Base-by-base conservation (phyloP, 2,797 vertebrate genomes). In the Danio choprae region DNA sequence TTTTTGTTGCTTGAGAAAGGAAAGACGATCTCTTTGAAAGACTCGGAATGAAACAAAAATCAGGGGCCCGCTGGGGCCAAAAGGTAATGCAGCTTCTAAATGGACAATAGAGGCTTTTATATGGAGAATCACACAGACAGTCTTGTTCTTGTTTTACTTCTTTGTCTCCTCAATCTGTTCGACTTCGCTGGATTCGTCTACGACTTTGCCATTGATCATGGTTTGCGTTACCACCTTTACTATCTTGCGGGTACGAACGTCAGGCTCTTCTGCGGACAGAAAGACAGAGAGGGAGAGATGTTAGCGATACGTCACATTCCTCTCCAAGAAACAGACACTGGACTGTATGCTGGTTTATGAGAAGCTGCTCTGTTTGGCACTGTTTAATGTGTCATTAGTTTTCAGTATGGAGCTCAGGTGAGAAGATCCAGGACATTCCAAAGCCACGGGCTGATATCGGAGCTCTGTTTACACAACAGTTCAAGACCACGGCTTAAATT, bases 171-270 rank as follows among this genome's bases (percentile, higher is more conserved):
- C 93, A 5, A 95, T 93, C 84, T 95, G 93, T 84, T 95, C 94
- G 58, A 95, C 94, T 85, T 95, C 94, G 4, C 94, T 95, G 76
- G 93, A 93, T 68, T 95, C 95, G 1, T 94, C 93, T 87, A 95
- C 93, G 86, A 95, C 93, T 82, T 95, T 94, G 44, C 95, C 95
- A 29, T 95, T 93, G 86, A 95, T 74, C 92, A 95, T 93, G 6
- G 95, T 95, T 88, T 95, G 94, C n/a, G 95, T 95, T 85, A 95
- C 94, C 83, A 94, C 94, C 86, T 95, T 95, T 83, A 95, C 93
- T 3, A 95, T 95, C 86, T 95, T 95, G 88, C 94, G 93, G 88
- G 95, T 95, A 82, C 93, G 92, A 64, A 95, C 91, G 0, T 95
- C 94, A 10, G 94, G 94, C 84, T 95, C 93, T 62, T 91, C 94